These are phyloP conservation scores for Xanthorhoe designata DNA, from an alignment of 2,888 invertebrate genomes.

Conservation along the genomic window DNA sequence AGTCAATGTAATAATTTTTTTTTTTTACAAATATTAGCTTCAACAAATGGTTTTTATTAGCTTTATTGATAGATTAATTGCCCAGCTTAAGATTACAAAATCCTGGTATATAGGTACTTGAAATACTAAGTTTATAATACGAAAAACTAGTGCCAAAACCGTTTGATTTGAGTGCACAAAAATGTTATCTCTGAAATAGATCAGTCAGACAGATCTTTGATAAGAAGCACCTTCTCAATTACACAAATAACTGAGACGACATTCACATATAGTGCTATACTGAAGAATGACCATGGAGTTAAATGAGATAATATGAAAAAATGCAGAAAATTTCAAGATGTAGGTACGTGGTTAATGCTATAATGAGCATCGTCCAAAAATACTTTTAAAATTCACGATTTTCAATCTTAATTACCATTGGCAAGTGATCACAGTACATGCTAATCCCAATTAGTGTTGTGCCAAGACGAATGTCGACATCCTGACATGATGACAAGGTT, in stretches of 20 bases:
- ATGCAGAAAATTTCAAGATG: background rate
- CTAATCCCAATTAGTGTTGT: constrained; percentile 61
- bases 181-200: background rate
- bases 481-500: constrained; percentile 51
- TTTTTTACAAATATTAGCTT: too few relatives aligned
- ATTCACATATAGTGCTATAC: background rate
- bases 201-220: constrained; percentile 6
- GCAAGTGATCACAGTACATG: constrained; percentile 56
- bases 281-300: background rate
- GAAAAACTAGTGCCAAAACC: background rate
- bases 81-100: too few relatives aligned
- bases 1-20: too few relatives aligned
- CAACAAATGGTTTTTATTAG: too few relatives aligned
- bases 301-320: background rate
- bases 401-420: constrained; percentile 58
- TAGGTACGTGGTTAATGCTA: background rate
- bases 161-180: background rate
- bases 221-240: background rate
- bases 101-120: background rate
- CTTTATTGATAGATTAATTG: too few relatives aligned
- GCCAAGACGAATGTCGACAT: constrained; percentile 53
- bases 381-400: constrained; percentile 24
- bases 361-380: constrained; percentile 5
- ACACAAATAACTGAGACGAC: background rate
- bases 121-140: background rate